Evolutionary conservation across 2,797 vertebrate species (phyloP).

Genomic region (Hybognathus amarus): DNA sequence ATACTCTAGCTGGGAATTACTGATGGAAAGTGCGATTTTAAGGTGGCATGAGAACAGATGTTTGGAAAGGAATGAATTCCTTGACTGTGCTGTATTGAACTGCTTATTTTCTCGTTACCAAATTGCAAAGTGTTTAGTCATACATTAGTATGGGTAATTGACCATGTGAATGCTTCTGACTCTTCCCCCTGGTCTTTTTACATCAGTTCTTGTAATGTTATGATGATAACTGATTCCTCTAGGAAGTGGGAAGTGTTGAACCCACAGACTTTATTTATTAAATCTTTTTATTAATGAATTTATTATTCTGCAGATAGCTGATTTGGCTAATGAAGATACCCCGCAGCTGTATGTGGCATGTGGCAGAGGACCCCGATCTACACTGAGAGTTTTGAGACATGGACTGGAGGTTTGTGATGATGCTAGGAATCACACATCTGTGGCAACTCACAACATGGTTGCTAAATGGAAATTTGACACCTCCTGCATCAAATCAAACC

Average conservation of each 20-base stretch:
- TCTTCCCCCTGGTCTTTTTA: fast-evolving
- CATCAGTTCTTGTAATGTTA: neutral
- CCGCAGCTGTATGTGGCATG: constrained; percentile 95
- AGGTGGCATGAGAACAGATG: neutral
- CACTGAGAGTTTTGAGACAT: constrained; percentile 92
- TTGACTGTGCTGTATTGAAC: neutral
- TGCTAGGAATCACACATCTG: neutral
- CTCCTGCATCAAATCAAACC: neutral
- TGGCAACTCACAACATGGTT: neutral
- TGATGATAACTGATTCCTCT: neutral
- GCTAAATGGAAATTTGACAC: neutral
- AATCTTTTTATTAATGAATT: no score
- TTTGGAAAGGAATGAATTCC: neutral
- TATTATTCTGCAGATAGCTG: constrained; percentile 84
- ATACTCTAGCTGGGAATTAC: neutral
- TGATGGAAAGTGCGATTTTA: neutral
- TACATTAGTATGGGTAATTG: neutral
- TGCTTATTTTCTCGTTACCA: neutral
- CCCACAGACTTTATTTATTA: neutral
- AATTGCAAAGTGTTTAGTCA: neutral
- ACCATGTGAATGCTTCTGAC: neutral
- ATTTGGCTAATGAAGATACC: constrained; percentile 98
- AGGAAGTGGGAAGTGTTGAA: neutral
- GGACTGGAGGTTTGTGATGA: constrained; percentile 88
- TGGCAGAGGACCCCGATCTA: constrained; percentile 92